Evolutionary conservation across 1,140 invertebrate species (phyloP).

Genomic region (Drosophila micromelanica): DNA sequence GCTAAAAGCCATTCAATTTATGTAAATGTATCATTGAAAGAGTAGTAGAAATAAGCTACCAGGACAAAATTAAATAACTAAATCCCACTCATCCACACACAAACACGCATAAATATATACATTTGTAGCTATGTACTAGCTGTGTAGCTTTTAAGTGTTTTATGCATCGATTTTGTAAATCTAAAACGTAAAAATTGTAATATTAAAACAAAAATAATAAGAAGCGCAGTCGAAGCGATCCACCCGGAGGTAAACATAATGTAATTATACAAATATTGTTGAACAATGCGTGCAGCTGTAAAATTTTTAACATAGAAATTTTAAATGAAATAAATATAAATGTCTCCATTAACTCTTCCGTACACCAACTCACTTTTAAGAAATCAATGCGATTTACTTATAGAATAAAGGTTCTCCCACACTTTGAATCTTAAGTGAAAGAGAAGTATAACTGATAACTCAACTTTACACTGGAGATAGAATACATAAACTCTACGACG

Average conservation of each 20-base stretch:
- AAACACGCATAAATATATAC: conserved; percentile 40
- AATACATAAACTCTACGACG: too few relatives aligned
- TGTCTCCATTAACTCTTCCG: conserved; percentile 42
- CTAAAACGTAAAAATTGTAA: conserved; percentile 56
- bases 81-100: conserved; percentile 30
- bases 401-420: too few relatives aligned
- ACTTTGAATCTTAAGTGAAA: too few relatives aligned
- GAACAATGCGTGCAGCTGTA: conserved; percentile 80
- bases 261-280: conserved; percentile 70
- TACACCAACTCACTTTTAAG: too few relatives aligned
- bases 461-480: too few relatives aligned
- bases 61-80: conserved; percentile 17
- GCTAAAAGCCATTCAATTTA: conserved; percentile 43
- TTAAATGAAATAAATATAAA: conserved; percentile 81
- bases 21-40: conserved; percentile 58
- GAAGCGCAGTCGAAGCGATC: conserved; percentile 22
- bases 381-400: too few relatives aligned
- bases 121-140: conserved; percentile 23
- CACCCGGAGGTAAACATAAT: conserved; percentile 44
- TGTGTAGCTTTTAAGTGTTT: conserved; percentile 68
- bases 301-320: conserved; percentile 77
- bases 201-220: conserved; percentile 46
- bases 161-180: conserved; percentile 77
- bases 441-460: too few relatives aligned
- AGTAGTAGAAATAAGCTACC: conserved; percentile 32